These are phyloP conservation scores for Sebastes fasciatus DNA, from an alignment of 2,113 vertebrate genomes.

Conservation along the genomic window DNA sequence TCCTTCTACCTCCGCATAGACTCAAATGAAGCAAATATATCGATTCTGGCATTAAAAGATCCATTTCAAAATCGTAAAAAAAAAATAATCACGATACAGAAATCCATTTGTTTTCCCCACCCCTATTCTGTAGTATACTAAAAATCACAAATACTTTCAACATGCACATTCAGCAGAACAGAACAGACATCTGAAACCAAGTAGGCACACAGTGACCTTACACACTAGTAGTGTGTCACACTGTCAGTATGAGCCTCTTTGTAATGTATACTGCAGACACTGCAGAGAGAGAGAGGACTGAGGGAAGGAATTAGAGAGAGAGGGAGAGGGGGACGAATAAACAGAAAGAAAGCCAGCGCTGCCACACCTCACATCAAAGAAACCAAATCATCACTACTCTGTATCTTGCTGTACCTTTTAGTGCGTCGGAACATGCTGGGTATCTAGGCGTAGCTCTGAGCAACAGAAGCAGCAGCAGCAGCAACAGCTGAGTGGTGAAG, in stretches of 20 bases:
- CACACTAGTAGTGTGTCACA: neutral
- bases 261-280: slow-evolving; percentile 28
- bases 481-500: slow-evolving; percentile 22
- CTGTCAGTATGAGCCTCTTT: slow-evolving; percentile 19
- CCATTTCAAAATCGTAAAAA: too few relatives aligned
- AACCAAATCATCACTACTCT: slow-evolving; percentile 3
- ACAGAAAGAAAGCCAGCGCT: slow-evolving; percentile 2
- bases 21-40: too few relatives aligned
- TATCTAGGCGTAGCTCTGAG: slow-evolving; percentile 43
- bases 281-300: slow-evolving; percentile 1
- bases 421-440: slow-evolving; percentile 76
- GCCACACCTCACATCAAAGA: slow-evolving; percentile 32
- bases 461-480: slow-evolving; percentile 15
- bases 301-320: neutral
- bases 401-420: slow-evolving; percentile 60
- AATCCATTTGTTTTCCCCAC: too few relatives aligned
- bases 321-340: neutral
- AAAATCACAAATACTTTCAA: neutral
- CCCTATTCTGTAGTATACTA: neutral
- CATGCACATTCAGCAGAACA: slow-evolving; percentile 3
- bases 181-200: slow-evolving; percentile 35
- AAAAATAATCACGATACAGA: too few relatives aligned
- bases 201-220: slow-evolving; percentile 1
- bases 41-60: too few relatives aligned
- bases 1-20: too few relatives aligned